Percentiles rank a stretch among this genome's conserved stretches.
Evolutionary conservation across 2,888 invertebrate genomes (phyloP).

Genomic region (Tetheella fluctuosa): DNA sequence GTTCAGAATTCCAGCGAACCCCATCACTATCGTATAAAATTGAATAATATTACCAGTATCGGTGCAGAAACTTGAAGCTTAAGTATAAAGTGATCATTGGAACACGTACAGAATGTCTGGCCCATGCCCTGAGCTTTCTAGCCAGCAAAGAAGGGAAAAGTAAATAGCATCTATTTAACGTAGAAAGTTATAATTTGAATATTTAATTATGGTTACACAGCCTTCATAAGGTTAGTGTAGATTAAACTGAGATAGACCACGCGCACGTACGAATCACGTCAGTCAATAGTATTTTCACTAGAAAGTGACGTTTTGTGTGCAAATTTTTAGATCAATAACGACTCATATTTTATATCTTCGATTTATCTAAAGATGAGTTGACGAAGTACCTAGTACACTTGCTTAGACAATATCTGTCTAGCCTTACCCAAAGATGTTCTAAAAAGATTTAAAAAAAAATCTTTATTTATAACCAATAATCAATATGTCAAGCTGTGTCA

Average conservation of each 20-base stretch:
- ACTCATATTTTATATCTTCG: no score
- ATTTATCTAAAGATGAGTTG: no score
- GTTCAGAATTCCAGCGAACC: neutral
- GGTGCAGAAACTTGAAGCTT: neutral
- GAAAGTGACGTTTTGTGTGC: no score
- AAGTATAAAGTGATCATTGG: neutral
- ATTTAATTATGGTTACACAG: neutral
- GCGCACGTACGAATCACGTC: neutral
- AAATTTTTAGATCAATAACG: no score
- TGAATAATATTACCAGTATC: neutral
- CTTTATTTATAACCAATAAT: no score
- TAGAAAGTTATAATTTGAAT: conserved; percentile 28
- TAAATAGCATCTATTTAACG: conserved; percentile 19
- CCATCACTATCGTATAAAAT: conserved; percentile 1
- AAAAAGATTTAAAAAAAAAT: no score
- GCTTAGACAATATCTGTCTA: no score
- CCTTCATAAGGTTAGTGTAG: neutral
- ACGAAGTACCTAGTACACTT: no score
- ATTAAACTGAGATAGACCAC: neutral
- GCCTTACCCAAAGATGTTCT: no score
- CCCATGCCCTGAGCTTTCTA: conserved; percentile 33
- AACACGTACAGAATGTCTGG: neutral
- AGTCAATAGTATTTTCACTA: no score
- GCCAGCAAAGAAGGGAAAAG: conserved; percentile 34
- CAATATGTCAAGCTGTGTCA: no score